Evolutionary conservation across 2,888 invertebrate genomes (phyloP).

Genomic region (Macrosiphum euphorbiae): DNA sequence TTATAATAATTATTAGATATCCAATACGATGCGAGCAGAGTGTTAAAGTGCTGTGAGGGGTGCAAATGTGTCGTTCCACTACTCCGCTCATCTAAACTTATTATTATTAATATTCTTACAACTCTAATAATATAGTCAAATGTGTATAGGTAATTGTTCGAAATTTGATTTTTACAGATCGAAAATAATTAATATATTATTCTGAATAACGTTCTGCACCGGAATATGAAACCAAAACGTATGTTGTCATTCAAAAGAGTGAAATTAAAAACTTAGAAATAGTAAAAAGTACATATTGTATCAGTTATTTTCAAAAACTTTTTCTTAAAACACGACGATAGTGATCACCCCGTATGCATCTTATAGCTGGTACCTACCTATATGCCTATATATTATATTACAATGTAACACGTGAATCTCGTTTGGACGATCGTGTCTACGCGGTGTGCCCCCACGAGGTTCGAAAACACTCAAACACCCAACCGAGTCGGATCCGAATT

Average conservation of each 20-base stretch:
- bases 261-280: background rate
- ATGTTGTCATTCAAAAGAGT: background rate
- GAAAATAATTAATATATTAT: too few species aligned
- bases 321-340: background rate
- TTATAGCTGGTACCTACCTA: background rate
- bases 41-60: too few species aligned
- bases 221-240: background rate
- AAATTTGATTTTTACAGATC: background rate
- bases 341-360: background rate
- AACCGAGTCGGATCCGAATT: constrained; percentile 18
- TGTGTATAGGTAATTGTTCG: background rate
- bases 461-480: background rate
- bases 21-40: too few species aligned
- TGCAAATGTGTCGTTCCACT: too few species aligned
- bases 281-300: background rate
- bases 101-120: too few species aligned
- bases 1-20: background rate
- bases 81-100: background rate
- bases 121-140: too few species aligned
- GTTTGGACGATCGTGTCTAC: background rate
- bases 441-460: background rate
- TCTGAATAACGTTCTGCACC: background rate
- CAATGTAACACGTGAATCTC: background rate
- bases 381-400: background rate
- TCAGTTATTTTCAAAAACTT: background rate